These are phyloP conservation scores for Melipona beecheii DNA, from an alignment of 2,888 invertebrate species.

Conservation along the genomic window DNA sequence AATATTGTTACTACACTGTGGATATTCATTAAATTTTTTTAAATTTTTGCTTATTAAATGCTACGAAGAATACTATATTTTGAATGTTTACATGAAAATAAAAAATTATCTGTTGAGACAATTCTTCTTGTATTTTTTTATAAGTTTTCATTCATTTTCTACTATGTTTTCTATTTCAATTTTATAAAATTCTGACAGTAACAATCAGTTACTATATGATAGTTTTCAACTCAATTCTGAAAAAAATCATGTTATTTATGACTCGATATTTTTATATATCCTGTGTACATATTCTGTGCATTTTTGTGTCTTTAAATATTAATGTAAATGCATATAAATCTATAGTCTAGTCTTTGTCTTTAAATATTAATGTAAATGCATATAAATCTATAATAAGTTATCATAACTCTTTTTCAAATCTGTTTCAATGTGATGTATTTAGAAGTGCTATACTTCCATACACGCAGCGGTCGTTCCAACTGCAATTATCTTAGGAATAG, in stretches of 20 bases:
- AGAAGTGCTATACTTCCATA: conserved; percentile 72
- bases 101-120: background rate
- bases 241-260: background rate
- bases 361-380: too few species aligned
- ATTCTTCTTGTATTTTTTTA: background rate
- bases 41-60: background rate
- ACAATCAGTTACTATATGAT: too few species aligned
- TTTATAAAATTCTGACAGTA: background rate
- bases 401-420: background rate
- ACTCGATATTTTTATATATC: background rate
- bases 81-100: background rate
- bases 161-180: background rate
- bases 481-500: conserved; percentile 61
- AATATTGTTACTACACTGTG: background rate
- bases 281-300: background rate
- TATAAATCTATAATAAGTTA: background rate
- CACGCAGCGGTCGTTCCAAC: conserved; percentile 69
- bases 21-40: background rate
- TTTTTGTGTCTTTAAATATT: background rate
- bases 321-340: background rate
- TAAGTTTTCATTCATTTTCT: background rate
- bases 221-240: too few species aligned
- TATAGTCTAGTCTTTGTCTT: too few species aligned
- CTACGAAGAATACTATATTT: background rate
- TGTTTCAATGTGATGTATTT: conserved; percentile 2